Evolutionary conservation across 2,113 vertebrate species (phyloP), one percentile per base, ranked within the genome.

Genomic region (Mustelus asterias): DNA sequence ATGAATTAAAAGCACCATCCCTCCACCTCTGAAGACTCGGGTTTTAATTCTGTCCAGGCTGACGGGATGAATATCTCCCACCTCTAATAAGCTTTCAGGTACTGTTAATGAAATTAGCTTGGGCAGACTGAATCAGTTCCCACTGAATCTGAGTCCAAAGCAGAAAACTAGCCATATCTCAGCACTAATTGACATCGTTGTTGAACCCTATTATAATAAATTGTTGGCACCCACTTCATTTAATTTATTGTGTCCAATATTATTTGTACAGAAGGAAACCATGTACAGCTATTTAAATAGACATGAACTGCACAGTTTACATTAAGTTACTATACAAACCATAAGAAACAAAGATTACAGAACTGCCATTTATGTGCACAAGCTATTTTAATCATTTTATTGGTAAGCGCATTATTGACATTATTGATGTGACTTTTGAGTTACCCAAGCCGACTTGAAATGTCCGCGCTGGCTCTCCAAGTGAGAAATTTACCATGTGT

Each of bases 151-250:
- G 60, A 93, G 63, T 67, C 89, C 16, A 93, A 67, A 65, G 89
- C 60, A 65, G 60, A 93, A 93, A 67, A 37, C 89, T 37, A 93
- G 89, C n/a, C 33, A 22, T 37, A 65, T 93, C 63, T 93, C 89
- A 65, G 89, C 8, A 9, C 89, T 93, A 93, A 93, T 93, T 93
- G 89, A n/a, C 60, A 67, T 60, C 37, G 89, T 65, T 22, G 89
- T 93, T 93, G 89, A 93, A 93, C 89, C 33, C 89, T 65, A 93
- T 93, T 93, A 93, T 93, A 93, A 93, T 93, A 93, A 93, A 65
- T 67, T 93, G n/a, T 41, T 93, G 89, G 60, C 60, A 10, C 9
- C 16, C 89, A 93, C 60, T 67, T 93, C 89, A 65, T 37, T 93
- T 37, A 65, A 63, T 93, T 93, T 67, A 93, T 37, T 93, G 60